Base-by-base conservation (phyloP, 2,888 invertebrate species). In the Phragmatobia fuliginosa region DNA sequence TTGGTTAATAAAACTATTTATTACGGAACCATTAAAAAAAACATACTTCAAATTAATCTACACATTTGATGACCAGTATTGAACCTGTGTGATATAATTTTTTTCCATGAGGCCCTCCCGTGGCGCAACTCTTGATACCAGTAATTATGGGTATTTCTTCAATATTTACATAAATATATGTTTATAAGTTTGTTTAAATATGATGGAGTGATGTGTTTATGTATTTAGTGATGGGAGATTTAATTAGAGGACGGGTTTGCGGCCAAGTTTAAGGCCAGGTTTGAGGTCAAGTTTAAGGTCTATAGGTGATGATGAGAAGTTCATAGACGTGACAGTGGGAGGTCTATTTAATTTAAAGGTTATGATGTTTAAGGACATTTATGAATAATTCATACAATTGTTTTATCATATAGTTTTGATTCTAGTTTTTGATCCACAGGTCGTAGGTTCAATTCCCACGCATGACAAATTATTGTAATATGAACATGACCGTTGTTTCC, bases 91-190 rank as follows among this genome's bases (percentile, higher is more conserved):
- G 77, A 69, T 71, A 71, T 68, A 71, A 74, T 79, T 72, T 41
- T 45, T 45, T 66, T 38, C 11, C n/a, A 0, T 1, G 25, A 8
- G 69, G 65, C 72, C 81, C 68, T 59, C 81, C 81, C 67, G 81
- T 32, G 45, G 66, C 0, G 81, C 0, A 63, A 21, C 31, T 60
- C 56, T 74, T 76, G 81, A 76, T 81, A 72, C 64, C 36, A 38
- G 68, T 79, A 81, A 80, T 81, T 70, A 81, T 71, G 71, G 62
- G 58, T 62, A 68, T 76, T 74, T 69, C 32, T 60, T 60, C 21
- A 38, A 67, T 32, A 73, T 78, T 76, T 68, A 71, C 68, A 78
- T 76, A 73, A 8, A 71, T 58, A 76, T 70, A 67, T 56, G 63
- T 67, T 64, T 21, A 8, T 70, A 1, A 65, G 28, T 75, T 75